These are phyloP conservation scores for Aphelinus certus DNA, from an alignment of 1,140 invertebrate species.

Conservation along the genomic window DNA sequence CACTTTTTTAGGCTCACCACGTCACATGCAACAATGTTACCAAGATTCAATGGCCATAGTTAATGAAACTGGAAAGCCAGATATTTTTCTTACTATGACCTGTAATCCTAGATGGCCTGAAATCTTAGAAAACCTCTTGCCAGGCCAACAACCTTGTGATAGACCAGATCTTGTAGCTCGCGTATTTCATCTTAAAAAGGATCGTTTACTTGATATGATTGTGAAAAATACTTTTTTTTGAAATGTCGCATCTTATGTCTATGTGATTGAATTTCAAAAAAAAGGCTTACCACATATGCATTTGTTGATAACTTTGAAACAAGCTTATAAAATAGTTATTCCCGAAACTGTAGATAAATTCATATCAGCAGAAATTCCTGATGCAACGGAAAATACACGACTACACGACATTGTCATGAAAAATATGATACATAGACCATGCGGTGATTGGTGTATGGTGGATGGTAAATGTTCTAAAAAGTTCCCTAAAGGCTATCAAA, in stretches of 20 bases:
- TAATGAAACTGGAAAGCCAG: constrained; percentile 25
- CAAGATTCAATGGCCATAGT: constrained; percentile 37
- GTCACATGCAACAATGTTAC: constrained; percentile 29
- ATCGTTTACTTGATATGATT: not conserved
- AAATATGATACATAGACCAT: constrained; percentile 59
- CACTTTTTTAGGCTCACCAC: constrained; percentile 20
- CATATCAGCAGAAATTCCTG: constrained; percentile 65
- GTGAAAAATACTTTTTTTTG: constrained; percentile 21
- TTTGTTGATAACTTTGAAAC: constrained; percentile 17
- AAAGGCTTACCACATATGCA: constrained; percentile 24
- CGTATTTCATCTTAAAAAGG: constrained; percentile 19
- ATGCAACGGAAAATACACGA: constrained; percentile 54
- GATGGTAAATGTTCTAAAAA: constrained; percentile 55
- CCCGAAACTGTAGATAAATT: constrained; percentile 14
- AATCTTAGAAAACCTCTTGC: constrained; percentile 51
- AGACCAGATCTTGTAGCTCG: constrained; percentile 42
- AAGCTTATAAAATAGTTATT: constrained; percentile 15
- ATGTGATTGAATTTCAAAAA: constrained; percentile 27
- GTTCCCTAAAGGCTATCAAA: constrained; percentile 52
- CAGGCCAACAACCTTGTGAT: constrained; percentile 52
- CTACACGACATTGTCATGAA: constrained; percentile 53
- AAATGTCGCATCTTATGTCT: constrained; percentile 4
- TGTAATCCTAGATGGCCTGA: constrained; percentile 32
- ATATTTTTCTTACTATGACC: constrained; percentile 36
- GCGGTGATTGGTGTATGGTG: constrained; percentile 52